phyloP scores from a whole-genome alignment of 2,113 vertebrate genomes.

The Podarcis cretensis region DNA sequence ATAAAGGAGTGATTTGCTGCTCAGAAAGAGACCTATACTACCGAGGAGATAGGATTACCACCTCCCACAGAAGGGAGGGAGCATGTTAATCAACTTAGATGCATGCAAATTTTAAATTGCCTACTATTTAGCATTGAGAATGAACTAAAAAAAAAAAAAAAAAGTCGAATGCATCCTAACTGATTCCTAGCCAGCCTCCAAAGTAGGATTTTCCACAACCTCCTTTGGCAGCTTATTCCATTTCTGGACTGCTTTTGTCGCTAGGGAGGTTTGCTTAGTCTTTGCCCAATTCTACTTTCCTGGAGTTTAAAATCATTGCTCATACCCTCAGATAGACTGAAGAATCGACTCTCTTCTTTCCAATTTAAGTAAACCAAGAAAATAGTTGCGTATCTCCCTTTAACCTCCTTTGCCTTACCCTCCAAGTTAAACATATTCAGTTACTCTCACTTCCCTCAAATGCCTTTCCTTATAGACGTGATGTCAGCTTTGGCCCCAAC shows the following conservation, averaged over 20 bases:
- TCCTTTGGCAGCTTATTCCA: neutral
- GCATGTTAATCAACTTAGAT: slow-evolving; percentile 8
- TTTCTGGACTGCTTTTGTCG: neutral
- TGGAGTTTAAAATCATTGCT: neutral
- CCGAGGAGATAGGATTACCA: slow-evolving; percentile 10
- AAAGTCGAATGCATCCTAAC: neutral
- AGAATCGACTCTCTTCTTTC: neutral
- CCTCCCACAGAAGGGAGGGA: neutral
- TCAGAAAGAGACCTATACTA: neutral
- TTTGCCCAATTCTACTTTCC: neutral
- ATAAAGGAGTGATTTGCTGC: slow-evolving; percentile 8
- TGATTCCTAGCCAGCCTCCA: neutral
- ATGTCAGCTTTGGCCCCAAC: too few species aligned
- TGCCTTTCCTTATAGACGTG: neutral
- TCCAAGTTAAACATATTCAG: neutral
- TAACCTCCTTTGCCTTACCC: neutral
- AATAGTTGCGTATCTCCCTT: neutral
- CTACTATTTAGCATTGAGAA: neutral
- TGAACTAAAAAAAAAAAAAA: neutral
- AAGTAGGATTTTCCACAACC: neutral
- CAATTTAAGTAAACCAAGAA: neutral
- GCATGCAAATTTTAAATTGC: slow-evolving; percentile 5
- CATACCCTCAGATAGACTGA: neutral
- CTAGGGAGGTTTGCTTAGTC: neutral
- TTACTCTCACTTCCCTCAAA: neutral